Base-by-base conservation (phyloP, 2,113 vertebrate species). In the Bambusicola thoracicus region DNA sequence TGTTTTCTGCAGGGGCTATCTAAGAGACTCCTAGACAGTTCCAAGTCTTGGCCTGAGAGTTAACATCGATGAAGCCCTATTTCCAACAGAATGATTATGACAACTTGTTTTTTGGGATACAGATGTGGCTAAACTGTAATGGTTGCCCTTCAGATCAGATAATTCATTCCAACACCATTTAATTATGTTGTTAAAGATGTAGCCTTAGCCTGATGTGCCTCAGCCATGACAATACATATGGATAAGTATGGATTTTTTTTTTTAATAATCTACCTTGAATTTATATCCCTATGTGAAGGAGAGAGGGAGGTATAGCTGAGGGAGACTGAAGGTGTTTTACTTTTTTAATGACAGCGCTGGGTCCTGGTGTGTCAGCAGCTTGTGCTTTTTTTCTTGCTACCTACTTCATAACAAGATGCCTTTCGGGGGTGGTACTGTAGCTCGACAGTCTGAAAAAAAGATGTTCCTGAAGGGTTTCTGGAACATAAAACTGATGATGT, bases 391-490 rank as follows among this genome's bases (percentile, higher is more conserved):
- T 95, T 59, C 76, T 89, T 90, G 40, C 74, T 91, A 87, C 88
- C 83, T 92, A 30, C 88, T 93, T 92, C 75, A 53, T 58, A 89
- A 91, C 68, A 87, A 85, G 38, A 92, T 94, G 88, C 90, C 80
- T 96, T 96, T 95, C 46, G 88, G 85, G 84, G 65, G 48, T 68
- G 51, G 38, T 81, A 30, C 56, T 90, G 80, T 82, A 93, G 61
- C 46, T 94, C 43, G 85, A 92, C 51, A 76, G 48, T 59, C 81
- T 96, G 79, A 96, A 95, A 95, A 96, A 95, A 95, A 95, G 92
- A 84, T 2, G 9, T 59, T 72, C 61, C 83, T 88, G 62, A 77
- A 91, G 78, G 75, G 61, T 78, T 95, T 94, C 51, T 90, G 82
- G 74, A 83, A 62, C 69, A 62, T 56, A 83, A 90, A 87, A 93